Base-by-base conservation (phyloP, 2,797 vertebrate genomes). In the Kryptolebias ocellatus region DNA sequence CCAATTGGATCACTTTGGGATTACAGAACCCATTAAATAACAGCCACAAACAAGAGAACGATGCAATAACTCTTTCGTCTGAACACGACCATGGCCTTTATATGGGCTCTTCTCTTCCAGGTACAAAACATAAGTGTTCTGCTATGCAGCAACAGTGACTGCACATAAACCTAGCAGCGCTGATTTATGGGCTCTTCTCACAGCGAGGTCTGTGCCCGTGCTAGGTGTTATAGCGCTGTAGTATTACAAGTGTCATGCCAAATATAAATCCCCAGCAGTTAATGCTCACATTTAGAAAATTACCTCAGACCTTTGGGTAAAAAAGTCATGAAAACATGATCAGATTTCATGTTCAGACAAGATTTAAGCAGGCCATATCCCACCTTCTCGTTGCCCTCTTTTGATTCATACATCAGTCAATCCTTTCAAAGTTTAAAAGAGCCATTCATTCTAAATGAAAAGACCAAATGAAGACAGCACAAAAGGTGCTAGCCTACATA, bases 201-300 rank as follows among this genome's bases (percentile, higher is more conserved):
- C 66, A 70, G 72, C 55, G 29, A 80, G 79, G 83, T 83, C 80
- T 78, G 53, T 67, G 85, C 67, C 83, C 76, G 80, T 79, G 79
- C 83, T 90, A 92, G 89, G 88, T 89, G 87, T 90, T 90, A 89
- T 78, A 84, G 60, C 50, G n/a, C 31, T 34, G 83, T 80, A 81
- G 87, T 66, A 86, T 89, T 91, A 85, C 88, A 91, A 89, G 76
- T 89, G 89, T 89, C 90, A 87, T 66, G 76, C 63, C 81, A 74
- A 60, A 74, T 74, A 87, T 90, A 92, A 92, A 92, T 92, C 87
- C 86, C 65, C 60, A 65, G 75, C 76, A 81, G 86, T 84, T 85
- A 80, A 78, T 53, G 70, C 77, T 85, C 86, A 84, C 85, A 87
- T 87, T 90, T 87, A 78, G 72, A 83, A 90, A 89, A 92, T 91